Base-by-base conservation (phyloP, 2,113 vertebrate species). In the Tenrec ecaudatus region DNA sequence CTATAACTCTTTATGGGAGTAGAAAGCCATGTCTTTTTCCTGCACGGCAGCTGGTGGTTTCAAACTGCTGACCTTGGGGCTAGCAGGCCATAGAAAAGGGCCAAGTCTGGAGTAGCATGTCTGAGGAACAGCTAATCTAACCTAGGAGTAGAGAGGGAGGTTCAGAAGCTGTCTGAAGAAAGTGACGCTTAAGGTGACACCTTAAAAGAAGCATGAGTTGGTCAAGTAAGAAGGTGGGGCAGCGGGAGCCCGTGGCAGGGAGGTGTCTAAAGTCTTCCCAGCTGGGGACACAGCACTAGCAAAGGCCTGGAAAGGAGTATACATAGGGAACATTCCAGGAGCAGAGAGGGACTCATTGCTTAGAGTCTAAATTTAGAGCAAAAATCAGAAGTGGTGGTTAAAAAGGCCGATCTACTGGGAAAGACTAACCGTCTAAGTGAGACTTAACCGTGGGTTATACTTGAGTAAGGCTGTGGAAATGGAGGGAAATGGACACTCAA, bases 141-240 rank as follows among this genome's bases (percentile, higher is more conserved):
- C 31, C 75, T 81, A 43, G 20, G 58, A 89, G 73, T 66, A 57
- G 76, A 92, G 57, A 91, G 58, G 16, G 22, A 60, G n/a, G 27
- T n/a, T 31, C 90, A 69, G 68, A 85, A 79, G 47, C 43, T 95
- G 71, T 43, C 77, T 73, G 40, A 91, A 86, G 71, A 81, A 88
- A 90, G 7, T 62, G 36, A 84, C 57, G 16, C 53, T 9, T 10
- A 57, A 78, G 89, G 66, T 82, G 71, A 87, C 4, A 66, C 22
- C 43, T 53, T 36, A 33, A 78, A 94, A 82, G 1, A 83, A 29
- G 10, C 40, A 80, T 17, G 17, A 78, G 23, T n/a, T 77, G 85
- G 36, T 10, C 25, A 86, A 81, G 31, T 76, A 58, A 83, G n/a
- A 64, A 36, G 15, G 15, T 47, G 0, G 60, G 60, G 29, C 12